Percentiles rank a stretch among this genome's conserved stretches.
Conservation (phyloP, 53 echinoderm and acorn worm genomes). For the Mesocentrotus franciscanus region DNA sequence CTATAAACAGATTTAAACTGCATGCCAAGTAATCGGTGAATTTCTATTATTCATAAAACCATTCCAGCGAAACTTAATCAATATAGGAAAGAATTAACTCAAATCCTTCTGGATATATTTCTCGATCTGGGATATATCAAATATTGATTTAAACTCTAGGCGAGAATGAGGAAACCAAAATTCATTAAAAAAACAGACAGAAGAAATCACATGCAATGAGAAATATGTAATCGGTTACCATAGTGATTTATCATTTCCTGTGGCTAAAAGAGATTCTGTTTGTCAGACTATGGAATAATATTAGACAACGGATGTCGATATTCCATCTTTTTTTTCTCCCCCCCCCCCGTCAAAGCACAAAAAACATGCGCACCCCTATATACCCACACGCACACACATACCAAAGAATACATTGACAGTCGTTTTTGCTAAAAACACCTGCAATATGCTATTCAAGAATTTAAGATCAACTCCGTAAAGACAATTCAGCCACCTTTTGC, state of each 20-base stretch:
- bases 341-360: too few species aligned
- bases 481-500: not conserved
- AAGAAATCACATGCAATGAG: not conserved
- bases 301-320: too few species aligned
- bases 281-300: too few species aligned
- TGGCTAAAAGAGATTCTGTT: not conserved
- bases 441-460: too few species aligned
- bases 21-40: not conserved
- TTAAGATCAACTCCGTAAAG: too few species aligned
- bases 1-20: too few species aligned
- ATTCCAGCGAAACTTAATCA: not conserved
- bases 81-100: not conserved
- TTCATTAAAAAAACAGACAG: not conserved
- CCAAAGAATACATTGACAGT: too few species aligned
- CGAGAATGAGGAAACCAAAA: not conserved
- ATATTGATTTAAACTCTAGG: not conserved
- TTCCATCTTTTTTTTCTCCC: not conserved
- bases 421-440: too few species aligned
- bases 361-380: too few species aligned
- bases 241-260: not conserved
- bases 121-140: not conserved
- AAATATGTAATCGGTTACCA: not conserved
- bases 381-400: too few species aligned
- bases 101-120: not conserved
- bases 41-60: not conserved